Evolutionary conservation across 2,888 invertebrate genomes (phyloP).

Genomic region (Embidobia sp.): DNA sequence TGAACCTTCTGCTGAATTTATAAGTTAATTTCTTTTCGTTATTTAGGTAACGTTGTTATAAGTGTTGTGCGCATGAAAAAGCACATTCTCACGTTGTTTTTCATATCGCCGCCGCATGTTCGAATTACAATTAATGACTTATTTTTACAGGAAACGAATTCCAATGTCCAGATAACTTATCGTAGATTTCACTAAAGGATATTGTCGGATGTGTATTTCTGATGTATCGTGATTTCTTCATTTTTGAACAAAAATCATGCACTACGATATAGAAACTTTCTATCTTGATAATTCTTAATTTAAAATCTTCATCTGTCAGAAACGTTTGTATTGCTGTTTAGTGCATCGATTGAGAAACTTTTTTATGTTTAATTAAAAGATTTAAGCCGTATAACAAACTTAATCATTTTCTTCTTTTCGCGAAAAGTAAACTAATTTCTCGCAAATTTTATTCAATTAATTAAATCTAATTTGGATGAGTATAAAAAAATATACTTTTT

Average conservation of each 20-base stretch:
- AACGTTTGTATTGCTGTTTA: conserved; percentile 7
- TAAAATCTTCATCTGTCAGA: conserved; percentile 50
- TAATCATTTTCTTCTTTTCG: no score
- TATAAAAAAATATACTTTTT: no score
- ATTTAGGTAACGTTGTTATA: background rate
- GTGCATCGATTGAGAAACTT: no score
- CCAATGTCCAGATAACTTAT: conserved; percentile 44
- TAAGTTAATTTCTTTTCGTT: no score
- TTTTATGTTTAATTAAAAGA: no score
- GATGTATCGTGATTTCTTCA: conserved; percentile 34
- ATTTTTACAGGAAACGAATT: conserved; percentile 42
- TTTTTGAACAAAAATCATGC: conserved; percentile 35
- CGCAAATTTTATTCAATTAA: no score
- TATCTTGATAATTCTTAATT: conserved; percentile 55
- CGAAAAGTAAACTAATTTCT: no score
- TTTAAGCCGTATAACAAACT: no score
- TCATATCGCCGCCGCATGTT: background rate
- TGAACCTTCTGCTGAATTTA: background rate
- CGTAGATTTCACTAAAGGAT: conserved; percentile 48
- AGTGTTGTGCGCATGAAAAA: background rate
- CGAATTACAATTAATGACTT: conserved; percentile 11
- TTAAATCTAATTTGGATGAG: no score
- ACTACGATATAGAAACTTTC: conserved; percentile 29
- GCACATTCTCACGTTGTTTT: background rate
- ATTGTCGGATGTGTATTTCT: conserved; percentile 31